Base-by-base conservation (phyloP, 2,888 invertebrate genomes). In the Plebejus melissa region DNA sequence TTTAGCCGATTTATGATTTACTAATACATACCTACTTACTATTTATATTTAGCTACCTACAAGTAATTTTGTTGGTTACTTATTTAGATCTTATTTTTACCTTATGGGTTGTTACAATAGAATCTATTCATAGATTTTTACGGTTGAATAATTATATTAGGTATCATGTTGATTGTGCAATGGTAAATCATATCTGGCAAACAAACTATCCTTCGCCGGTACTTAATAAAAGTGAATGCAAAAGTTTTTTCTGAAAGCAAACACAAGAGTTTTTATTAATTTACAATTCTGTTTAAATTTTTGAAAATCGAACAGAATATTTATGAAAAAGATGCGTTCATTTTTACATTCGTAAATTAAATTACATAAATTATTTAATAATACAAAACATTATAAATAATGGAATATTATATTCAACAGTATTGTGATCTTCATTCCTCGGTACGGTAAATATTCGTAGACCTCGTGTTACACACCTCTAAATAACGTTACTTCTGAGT, bases 401-500 rank as follows among this genome's bases (percentile, higher is more conserved):
- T 75, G 75, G 75, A 75, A 75, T 75, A 75, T 36, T 75, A 75
- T 36, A 54, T 41, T 46, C 41, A 46, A 71, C 50, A 72, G 22
- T 50, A 71, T 46, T 71, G 41, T 32, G 22, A 60, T 60, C 54
- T 54, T 54, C 54, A 54, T 54, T 54, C 60, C 60, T 60, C 60
- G 22, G 58, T 60, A 3, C 28, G 28, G 60, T 60, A 60, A 28
- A 22, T 28, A 16, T 58, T 69, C 32, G 16, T 11, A 28, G 70
- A 41, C 3, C 74, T 78, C 65, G 77, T 77, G 78, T 79, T 78
- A 78, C 50, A 79, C 78, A 79, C 77, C 60, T 76, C 65, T 38
- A 22, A 22, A 22, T 22, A 22, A 74, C 28, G 65, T 22, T 54
- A 4, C 13, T 5, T 16, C 50, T 78, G 79, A 80, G 77, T 80